Evolutionary conservation across 2,888 invertebrate species (phyloP).

Genomic region (Poecilus cupreus): DNA sequence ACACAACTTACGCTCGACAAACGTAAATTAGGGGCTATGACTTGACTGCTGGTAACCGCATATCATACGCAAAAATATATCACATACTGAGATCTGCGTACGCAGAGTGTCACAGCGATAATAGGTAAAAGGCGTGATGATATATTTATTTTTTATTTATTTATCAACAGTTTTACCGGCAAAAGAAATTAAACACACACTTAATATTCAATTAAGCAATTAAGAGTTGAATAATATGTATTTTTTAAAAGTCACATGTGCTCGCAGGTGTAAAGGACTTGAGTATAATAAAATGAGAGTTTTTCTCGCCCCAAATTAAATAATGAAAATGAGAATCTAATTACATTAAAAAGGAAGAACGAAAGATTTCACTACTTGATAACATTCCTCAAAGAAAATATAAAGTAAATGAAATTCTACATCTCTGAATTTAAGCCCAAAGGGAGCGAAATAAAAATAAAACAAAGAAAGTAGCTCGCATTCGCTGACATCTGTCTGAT

Average conservation of each 20-base stretch:
- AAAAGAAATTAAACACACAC: neutral
- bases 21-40: too few species aligned
- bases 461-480: constrained; percentile 41
- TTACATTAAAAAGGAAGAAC: constrained; percentile 27
- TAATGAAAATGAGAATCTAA: constrained; percentile 24
- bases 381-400: neutral
- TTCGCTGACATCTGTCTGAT: constrained; percentile 42
- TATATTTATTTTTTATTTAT: neutral
- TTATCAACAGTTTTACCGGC: neutral
- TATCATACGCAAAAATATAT: too few species aligned
- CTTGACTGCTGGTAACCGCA: too few species aligned
- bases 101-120: too few species aligned
- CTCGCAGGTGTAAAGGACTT: neutral
- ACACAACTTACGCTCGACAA: too few species aligned
- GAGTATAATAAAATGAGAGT: neutral
- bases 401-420: constrained; percentile 28
- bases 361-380: constrained; percentile 21
- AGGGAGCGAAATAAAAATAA: constrained; percentile 40
- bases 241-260: neutral
- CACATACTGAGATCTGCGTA: too few species aligned
- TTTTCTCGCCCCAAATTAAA: neutral
- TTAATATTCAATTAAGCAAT: neutral
- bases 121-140: too few species aligned
- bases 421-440: constrained; percentile 7
- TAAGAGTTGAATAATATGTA: neutral